Conservation (phyloP, 2,888 invertebrate genomes). For the Dione vanillae region DNA sequence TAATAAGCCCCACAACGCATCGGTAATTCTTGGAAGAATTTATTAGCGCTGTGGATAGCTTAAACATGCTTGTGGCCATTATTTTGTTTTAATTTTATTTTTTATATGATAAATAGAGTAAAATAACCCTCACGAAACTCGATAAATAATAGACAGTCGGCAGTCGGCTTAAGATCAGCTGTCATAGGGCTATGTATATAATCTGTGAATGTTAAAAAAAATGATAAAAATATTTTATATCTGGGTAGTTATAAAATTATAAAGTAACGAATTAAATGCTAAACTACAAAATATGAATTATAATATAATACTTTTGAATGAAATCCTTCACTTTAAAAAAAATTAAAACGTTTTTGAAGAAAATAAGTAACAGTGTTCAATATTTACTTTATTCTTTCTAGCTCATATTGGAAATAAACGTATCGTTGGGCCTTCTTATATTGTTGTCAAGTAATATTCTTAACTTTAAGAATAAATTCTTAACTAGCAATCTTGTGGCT, state of each 20-base stretch:
- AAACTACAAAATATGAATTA: too few relatives aligned
- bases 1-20: constrained; percentile 62
- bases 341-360: background rate
- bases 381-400: background rate
- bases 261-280: too few relatives aligned
- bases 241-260: too few relatives aligned
- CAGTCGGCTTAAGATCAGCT: constrained; percentile 27
- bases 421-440: too few relatives aligned
- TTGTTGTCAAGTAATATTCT: too few relatives aligned
- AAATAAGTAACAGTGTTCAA: background rate
- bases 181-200: background rate
- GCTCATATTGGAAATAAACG: too few relatives aligned
- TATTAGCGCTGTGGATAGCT: constrained; percentile 63
- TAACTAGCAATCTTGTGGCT: too few relatives aligned
- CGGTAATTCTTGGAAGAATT: constrained; percentile 67
- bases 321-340: too few relatives aligned
- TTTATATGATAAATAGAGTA: background rate
- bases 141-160: constrained; percentile 27
- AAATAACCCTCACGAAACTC: constrained; percentile 19
- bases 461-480: too few relatives aligned
- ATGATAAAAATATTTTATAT: too few relatives aligned
- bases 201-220: constrained; percentile 2
- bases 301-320: too few relatives aligned
- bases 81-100: constrained; percentile 47
- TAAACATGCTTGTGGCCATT: constrained; percentile 74